Conservation (phyloP, 2,888 invertebrate species). For the Palloptera scutellata region DNA sequence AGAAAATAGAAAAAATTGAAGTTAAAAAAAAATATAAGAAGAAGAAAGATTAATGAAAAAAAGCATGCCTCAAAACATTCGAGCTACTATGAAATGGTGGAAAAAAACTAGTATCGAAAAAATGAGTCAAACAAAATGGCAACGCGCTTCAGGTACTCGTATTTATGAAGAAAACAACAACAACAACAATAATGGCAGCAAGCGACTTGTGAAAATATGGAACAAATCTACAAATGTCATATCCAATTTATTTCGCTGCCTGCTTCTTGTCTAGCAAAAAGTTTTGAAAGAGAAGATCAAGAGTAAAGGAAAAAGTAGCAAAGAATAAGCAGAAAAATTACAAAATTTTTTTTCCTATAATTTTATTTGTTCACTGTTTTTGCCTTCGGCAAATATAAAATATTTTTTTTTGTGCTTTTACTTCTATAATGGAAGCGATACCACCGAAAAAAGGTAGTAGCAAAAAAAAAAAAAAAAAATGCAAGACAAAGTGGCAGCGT, state of each 20-base stretch:
- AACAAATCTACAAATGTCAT: slow-evolving; percentile 37
- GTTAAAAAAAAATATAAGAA: too few species aligned
- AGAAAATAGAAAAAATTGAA: slow-evolving; percentile 11
- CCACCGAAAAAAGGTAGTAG: background rate
- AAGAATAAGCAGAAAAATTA: background rate
- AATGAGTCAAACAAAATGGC: background rate
- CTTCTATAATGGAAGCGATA: background rate
- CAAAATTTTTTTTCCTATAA: background rate
- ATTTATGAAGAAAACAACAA: too few species aligned
- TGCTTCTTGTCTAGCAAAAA: too few species aligned
- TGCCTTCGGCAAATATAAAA: background rate
- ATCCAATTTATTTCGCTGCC: slow-evolving; percentile 31
- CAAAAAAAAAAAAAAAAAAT: slow-evolving; percentile 16
- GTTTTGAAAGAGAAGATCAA: too few species aligned
- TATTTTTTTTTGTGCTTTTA: background rate
- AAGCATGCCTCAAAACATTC: too few species aligned
- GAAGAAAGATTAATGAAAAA: too few species aligned
- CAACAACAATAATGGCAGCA: background rate
- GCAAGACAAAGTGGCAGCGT: slow-evolving; percentile 15
- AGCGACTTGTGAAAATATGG: slow-evolving; percentile 17
- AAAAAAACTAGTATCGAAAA: background rate
- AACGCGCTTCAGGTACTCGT: too few species aligned
- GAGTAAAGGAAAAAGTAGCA: too few species aligned
- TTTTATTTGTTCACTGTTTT: background rate
- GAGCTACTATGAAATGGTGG: background rate